Percentiles rank a stretch among this genome's conserved stretches.
Conservation (phyloP, 2,888 invertebrate species). For the Gymnoscelis rufifasciata region DNA sequence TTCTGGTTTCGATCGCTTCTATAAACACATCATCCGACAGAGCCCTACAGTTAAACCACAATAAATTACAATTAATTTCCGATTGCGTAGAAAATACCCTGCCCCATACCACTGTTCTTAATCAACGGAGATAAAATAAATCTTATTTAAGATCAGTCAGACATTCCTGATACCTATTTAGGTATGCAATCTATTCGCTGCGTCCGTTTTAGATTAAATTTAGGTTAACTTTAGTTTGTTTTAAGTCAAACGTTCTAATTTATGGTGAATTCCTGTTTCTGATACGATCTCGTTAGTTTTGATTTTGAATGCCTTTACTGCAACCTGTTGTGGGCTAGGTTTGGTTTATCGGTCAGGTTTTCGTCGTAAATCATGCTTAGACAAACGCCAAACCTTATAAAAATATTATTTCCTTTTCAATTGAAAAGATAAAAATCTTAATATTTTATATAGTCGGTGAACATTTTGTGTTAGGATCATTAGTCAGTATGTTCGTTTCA, state of each 20-base stretch:
- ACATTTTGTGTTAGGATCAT: too few relatives aligned
- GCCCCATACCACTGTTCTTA: conserved; percentile 19
- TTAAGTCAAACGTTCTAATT: conserved; percentile 11
- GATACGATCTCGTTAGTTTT: conserved; percentile 1
- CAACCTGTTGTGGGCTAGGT: conserved; percentile 3
- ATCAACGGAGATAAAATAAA: conserved; percentile 23
- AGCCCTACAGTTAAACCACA: conserved; percentile 2
- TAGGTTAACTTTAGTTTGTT: conserved; percentile 32
- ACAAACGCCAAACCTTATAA: too few relatives aligned
- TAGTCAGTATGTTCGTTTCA: too few relatives aligned
- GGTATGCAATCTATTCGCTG: conserved; percentile 35
- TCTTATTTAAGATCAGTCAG: conserved; percentile 29
- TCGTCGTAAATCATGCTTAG: too few relatives aligned
- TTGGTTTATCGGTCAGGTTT: too few relatives aligned
- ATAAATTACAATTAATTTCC: conserved; percentile 14
- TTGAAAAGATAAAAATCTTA: too few relatives aligned
- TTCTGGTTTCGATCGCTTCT: too few relatives aligned
- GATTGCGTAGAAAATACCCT: conserved; percentile 12
- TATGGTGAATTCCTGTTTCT: conserved; percentile 4
- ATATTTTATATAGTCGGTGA: too few relatives aligned
- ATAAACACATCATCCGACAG: too few relatives aligned
- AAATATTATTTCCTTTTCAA: too few relatives aligned
- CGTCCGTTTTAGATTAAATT: conserved; percentile 37
- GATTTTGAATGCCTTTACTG: neutral
- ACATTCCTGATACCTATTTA: conserved; percentile 28